Evolutionary conservation across 2,888 invertebrate genomes (phyloP), one percentile per base, ranked within the genome.

Genomic region (Acanthosepion lycidas): DNA sequence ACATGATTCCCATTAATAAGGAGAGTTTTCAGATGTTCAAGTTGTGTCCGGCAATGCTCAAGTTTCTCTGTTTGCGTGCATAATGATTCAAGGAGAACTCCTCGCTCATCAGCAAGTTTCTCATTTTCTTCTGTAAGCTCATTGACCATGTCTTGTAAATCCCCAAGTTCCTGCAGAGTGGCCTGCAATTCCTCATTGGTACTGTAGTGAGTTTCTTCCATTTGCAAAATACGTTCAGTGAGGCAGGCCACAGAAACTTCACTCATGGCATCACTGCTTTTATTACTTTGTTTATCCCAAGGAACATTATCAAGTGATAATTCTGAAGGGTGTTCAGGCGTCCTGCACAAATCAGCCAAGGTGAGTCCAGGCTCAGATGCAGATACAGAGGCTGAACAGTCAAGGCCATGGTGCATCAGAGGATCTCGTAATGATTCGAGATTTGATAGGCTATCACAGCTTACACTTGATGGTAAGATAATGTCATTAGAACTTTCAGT

Each of bases 221-320:
- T 99, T 97, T 99, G 99, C 97, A 99, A 98, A 96, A 99, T 99
- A 97, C 99, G 98, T 97, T 99, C 99, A 97, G 99, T 99, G 33
- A 97, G 98, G 97, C 99, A 99, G 48, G 99, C 99, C 95, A 99
- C 99, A 8, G 98, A 98, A 95, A 99, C 98, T 97, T 99, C 99
- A 97, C 99, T 99, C 96, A 98, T 98, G 9, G 96, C 97, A 95
- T 97, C 97, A 93, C 97, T 97, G 93, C 98, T 98, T 95, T 99
- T 98, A 93, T 98, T 98, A 95, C 99, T 99, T 97, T 99, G 98
- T 97, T 99, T 99, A 97, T 99, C 99, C 99, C 99, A 99, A 95
- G 97, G 96, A 48, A 95, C 95, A 12, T 96, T 96, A 94, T 97
- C 96, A 78, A 96, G 95, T 6, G 97, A 96, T 26, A 96, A 95